Conservation (phyloP, 2,888 invertebrate genomes). For the Nomada lathburiana region DNA sequence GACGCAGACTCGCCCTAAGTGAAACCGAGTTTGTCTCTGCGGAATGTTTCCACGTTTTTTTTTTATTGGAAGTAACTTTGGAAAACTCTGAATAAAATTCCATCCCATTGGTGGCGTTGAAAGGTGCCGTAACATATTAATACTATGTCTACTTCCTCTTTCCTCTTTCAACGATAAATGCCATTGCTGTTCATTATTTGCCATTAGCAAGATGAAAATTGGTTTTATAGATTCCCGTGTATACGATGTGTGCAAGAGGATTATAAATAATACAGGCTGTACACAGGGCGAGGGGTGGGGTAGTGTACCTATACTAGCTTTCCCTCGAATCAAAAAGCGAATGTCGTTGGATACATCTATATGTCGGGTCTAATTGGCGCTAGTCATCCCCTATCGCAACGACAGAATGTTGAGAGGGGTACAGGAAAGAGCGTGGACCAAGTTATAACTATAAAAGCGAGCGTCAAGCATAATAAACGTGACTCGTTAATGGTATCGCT, state of each 20-base stretch:
- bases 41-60: background rate
- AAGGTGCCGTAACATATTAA: too few relatives aligned
- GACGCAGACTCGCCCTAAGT: slow-evolving; percentile 18
- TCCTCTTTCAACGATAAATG: background rate
- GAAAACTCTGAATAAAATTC: background rate
- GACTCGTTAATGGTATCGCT: slow-evolving; percentile 81
- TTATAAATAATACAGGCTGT: background rate
- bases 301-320: slow-evolving; percentile 11
- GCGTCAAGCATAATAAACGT: slow-evolving; percentile 79
- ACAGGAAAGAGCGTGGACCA: slow-evolving; percentile 58
- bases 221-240: background rate
- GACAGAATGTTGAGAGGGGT: slow-evolving; percentile 45
- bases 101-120: background rate
- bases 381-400: slow-evolving; percentile 69
- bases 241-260: background rate
- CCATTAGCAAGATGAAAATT: background rate
- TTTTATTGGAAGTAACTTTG: background rate
- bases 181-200: background rate
- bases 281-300: background rate
- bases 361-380: slow-evolving; percentile 79
- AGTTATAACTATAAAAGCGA: slow-evolving; percentile 81
- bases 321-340: slow-evolving; percentile 69
- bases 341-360: slow-evolving; percentile 73
- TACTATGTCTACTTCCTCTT: too few relatives aligned
- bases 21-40: background rate